Conservation (phyloP, 2,113 vertebrate species). For the Peromyscus leucopus region DNA sequence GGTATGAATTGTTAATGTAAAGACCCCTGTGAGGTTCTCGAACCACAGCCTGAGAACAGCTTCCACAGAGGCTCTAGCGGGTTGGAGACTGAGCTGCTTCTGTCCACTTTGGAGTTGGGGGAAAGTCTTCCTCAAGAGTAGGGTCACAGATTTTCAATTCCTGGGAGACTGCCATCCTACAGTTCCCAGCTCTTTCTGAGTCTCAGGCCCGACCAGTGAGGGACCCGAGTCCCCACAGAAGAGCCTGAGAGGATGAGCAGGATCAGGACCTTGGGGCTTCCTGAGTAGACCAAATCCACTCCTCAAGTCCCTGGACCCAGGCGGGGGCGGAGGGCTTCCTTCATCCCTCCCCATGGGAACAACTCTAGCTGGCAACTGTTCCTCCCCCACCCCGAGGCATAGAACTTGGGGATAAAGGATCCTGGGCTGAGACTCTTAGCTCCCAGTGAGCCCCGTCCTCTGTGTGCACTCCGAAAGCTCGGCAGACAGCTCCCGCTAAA, state of each 20-base stretch:
- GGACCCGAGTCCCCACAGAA: not conserved
- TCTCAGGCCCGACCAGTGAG: not conserved
- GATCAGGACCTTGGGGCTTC: not conserved
- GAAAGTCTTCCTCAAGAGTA: not conserved
- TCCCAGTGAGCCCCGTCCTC: not conserved
- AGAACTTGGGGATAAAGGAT: not conserved
- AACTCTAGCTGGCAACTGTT: fast-evolving
- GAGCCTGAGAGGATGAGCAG: not conserved
- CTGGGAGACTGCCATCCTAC: fast-evolving
- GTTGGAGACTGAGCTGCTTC: fast-evolving
- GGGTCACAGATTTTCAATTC: not conserved
- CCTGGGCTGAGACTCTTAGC: not conserved
- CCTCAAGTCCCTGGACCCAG: not conserved
- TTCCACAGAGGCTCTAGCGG: not conserved
- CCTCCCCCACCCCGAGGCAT: fast-evolving
- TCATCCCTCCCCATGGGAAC: not conserved
- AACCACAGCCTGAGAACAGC: not conserved
- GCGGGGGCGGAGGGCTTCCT: not conserved
- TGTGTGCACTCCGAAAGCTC: not conserved
- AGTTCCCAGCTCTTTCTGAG: fast-evolving
- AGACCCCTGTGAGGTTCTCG: not conserved
- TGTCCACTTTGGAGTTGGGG: not conserved
- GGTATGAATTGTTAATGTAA: not conserved
- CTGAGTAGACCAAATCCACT: fast-evolving
- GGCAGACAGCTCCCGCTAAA: not conserved